Evolutionary conservation across 2,113 vertebrate species (phyloP), one percentile per base, ranked within the genome.

Genomic region (Mugil cephalus): DNA sequence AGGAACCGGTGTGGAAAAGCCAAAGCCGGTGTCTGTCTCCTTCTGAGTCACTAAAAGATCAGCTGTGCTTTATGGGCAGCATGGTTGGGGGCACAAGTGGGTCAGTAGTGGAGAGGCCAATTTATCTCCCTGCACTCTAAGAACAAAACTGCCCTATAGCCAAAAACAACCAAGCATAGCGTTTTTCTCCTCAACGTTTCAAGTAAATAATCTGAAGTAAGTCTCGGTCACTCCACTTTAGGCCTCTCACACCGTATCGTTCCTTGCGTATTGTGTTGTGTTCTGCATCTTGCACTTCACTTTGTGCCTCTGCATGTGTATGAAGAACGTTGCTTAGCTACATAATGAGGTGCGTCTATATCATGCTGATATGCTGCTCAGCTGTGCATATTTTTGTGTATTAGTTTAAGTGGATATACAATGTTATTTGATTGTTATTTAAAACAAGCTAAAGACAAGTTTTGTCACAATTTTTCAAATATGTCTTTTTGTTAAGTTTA

Each of bases 311-410:
- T 14, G 17, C 65, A 8, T 65, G 15, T 43, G 52, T 34, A 45
- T 62, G 45, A 71, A 18, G 19, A 17, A 42, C 66, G 83, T 92
- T 89, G 70, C 88, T 83, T 84, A 80, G 89, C 35, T 35, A 88
- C 80, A 48, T 75, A 24, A 79, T 24, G 46, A 77, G 61, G 88
- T 72, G 61, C 89, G 78, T 86, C 40, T 64, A 12, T 65, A 52
- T 14, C 12, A 7, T 65, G 14, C 46, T 36, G n/a, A n/a, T n/a
- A n/a, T n/a, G n/a, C n/a, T n/a, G n/a, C n/a, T n/a, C n/a, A n/a
- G n/a, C n/a, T 30, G 24, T 30, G 24, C 24, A 30, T 30, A 30
- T 30, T 30, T 30, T 30, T 30, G 24, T 30, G 24, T 30, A 30
- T 30, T 30, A 30, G 5, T 30, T 30, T 30, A 30, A 30, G 24